Percentiles rank a stretch among this genome's conserved stretches.
phyloP scores from a whole-genome alignment of 2,888 invertebrate species.

The Tridacna gigas region DNA sequence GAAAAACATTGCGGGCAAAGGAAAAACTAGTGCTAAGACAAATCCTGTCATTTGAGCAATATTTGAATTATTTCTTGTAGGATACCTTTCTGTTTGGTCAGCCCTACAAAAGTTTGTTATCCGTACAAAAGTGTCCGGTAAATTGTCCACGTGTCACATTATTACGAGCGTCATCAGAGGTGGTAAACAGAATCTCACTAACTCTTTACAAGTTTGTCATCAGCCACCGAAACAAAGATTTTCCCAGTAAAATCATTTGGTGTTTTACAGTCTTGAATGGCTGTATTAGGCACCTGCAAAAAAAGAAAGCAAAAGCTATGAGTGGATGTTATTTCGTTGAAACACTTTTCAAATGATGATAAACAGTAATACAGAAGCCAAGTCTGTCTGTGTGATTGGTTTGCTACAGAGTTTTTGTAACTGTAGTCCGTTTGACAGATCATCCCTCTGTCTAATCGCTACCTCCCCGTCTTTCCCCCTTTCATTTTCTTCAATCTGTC shows the following conservation, averaged over 20 bases:
- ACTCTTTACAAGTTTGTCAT: constrained; percentile 57
- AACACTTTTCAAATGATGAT: too few relatives aligned
- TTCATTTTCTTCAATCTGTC: background rate
- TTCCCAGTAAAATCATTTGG: constrained; percentile 66
- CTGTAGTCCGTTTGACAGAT: background rate
- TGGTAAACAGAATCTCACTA: background rate
- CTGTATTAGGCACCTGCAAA: constrained; percentile 64
- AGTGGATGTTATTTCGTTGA: too few relatives aligned
- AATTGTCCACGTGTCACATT: background rate
- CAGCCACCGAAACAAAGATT: constrained; percentile 52
- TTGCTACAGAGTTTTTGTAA: too few relatives aligned
- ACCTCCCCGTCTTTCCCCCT: background rate
- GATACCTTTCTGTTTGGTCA: too few relatives aligned
- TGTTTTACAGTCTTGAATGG: constrained; percentile 59
- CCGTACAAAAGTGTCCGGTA: background rate
- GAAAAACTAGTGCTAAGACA: too few relatives aligned
- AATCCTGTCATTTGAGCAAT: too few relatives aligned
- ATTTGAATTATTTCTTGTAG: too few relatives aligned
- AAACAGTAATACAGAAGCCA: too few relatives aligned
- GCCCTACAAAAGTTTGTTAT: background rate
- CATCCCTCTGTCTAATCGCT: background rate
- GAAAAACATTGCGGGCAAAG: too few relatives aligned
- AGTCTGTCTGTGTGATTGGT: too few relatives aligned
- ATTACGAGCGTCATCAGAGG: background rate
- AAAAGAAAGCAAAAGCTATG: too few relatives aligned